These are phyloP conservation scores for Diglossa cyanea DNA, from an alignment of 2,797 vertebrate species.

Conservation along the genomic window DNA sequence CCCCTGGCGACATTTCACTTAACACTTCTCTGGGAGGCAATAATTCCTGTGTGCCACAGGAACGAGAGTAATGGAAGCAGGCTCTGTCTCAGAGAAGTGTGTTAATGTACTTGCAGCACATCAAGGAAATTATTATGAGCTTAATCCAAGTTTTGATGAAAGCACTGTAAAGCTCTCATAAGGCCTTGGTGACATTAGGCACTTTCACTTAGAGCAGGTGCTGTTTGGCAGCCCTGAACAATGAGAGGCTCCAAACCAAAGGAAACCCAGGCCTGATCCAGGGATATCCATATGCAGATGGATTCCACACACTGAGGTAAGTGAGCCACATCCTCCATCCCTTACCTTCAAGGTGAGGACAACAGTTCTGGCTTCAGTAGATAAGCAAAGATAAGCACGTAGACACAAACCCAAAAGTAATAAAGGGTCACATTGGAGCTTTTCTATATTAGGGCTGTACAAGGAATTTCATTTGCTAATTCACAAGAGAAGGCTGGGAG, in stretches of 20 bases:
- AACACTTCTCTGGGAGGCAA: slow-evolving; percentile 18
- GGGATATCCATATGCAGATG: neutral
- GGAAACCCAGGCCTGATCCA: neutral
- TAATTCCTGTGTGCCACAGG: slow-evolving; percentile 25
- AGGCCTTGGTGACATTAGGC: neutral
- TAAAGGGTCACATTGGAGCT: neutral
- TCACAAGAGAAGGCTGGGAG: neutral
- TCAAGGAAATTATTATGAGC: neutral
- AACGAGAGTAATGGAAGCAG: neutral
- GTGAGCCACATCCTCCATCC: neutral
- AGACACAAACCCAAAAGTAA: neutral
- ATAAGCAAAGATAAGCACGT: fast-evolving
- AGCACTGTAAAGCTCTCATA: neutral
- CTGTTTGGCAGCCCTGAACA: neutral
- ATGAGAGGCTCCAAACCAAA: neutral
- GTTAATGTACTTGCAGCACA: slow-evolving; percentile 1
- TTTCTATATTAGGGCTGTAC: neutral
- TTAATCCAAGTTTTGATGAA: neutral
- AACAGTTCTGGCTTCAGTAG: neutral
- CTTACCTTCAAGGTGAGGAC: neutral
- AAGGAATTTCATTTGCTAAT: neutral
- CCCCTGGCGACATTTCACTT: slow-evolving; percentile 30
- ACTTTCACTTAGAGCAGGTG: neutral
- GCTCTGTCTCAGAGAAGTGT: neutral
- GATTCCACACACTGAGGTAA: neutral